Evolutionary conservation across 2,797 vertebrate species (phyloP).

Genomic region (Artibeus lituratus): DNA sequence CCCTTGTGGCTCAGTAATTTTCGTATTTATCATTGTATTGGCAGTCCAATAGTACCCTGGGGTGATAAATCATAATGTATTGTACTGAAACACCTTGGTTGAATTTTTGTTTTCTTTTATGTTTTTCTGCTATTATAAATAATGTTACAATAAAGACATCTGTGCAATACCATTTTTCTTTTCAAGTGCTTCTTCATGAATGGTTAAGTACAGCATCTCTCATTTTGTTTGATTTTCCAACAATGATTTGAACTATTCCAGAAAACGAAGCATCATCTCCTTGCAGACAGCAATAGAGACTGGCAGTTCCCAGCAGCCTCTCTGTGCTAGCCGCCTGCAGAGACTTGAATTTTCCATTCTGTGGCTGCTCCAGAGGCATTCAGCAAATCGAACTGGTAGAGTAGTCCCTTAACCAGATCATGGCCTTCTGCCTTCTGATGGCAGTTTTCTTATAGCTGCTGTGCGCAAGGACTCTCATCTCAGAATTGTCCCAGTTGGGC

Average conservation of each 20-base stretch:
- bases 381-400: not conserved
- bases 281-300: not conserved
- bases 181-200: not conserved
- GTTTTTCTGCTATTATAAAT: conserved; percentile 29
- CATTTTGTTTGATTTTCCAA: conserved; percentile 32
- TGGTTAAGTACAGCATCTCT: not conserved
- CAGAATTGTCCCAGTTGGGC: not conserved
- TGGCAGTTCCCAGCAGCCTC: not conserved
- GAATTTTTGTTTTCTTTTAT: not conserved
- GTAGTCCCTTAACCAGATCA: not conserved
- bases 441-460: not conserved
- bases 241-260: not conserved
- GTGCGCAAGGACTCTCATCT: not conserved
- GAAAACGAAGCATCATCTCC: not conserved
- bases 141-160: conserved; percentile 31
- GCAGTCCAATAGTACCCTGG: not conserved
- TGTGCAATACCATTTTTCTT: conserved; percentile 23
- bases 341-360: not conserved
- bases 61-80: conserved; percentile 6
- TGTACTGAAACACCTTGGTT: not conserved
- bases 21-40: not conserved
- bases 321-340: not conserved
- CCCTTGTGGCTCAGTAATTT: not conserved
- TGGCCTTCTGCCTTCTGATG: not conserved
- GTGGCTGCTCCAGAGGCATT: not conserved